Percentiles rank a stretch among this genome's conserved stretches.
Evolutionary conservation across 2,797 vertebrate species (phyloP).

Genomic region (Gymnothorax reevesii): DNA sequence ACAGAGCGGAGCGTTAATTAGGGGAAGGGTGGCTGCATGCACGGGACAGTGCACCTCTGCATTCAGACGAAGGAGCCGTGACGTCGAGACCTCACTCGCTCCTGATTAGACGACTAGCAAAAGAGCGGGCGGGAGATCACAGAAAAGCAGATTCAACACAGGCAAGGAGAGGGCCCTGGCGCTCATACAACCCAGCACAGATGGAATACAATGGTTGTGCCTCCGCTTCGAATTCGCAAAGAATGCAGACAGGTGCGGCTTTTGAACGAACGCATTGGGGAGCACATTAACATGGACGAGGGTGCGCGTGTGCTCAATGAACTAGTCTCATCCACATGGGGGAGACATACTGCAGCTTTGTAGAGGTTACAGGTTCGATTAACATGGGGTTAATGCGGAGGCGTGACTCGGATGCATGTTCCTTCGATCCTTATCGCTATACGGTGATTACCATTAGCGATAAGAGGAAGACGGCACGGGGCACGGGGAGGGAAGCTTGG

Average conservation of each 20-base stretch:
- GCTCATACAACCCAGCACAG: not conserved
- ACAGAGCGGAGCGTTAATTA: not conserved
- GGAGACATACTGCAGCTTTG: not conserved
- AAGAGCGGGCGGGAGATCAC: not conserved
- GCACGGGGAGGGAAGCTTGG: not conserved
- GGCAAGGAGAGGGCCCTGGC: not conserved
- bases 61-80: not conserved
- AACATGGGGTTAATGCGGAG: not conserved
- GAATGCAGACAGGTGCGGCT: not conserved
- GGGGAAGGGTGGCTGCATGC: not conserved
- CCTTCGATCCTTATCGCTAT: not conserved
- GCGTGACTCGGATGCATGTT: not conserved
- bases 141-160: not conserved
- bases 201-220: not conserved
- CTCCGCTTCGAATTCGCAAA: not conserved
- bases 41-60: not conserved
- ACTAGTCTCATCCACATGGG: not conserved
- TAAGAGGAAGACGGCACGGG: not conserved
- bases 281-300: not conserved
- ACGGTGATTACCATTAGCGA: not conserved
- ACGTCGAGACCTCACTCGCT: not conserved
- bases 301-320: not conserved
- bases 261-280: not conserved
- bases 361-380: not conserved
- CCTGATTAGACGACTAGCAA: not conserved